Evolutionary conservation across 2,113 vertebrate genomes (phyloP), one percentile per base, ranked within the genome.

Genomic region (Alexandromys fortis): DNA sequence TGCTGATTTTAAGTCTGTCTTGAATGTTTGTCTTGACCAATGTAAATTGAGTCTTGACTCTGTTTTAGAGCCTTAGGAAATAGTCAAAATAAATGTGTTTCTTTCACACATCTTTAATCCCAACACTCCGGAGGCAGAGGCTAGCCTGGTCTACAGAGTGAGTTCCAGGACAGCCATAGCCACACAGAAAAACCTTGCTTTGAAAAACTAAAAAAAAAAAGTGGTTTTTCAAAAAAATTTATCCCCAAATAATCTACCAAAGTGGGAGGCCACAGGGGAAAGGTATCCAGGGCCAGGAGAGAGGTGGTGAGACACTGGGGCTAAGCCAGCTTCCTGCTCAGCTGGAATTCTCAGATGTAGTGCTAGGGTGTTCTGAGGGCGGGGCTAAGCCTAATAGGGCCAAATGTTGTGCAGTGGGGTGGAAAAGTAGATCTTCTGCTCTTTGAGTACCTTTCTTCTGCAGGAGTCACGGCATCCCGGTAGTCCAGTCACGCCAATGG

Each of bases 401-500:
- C 19, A 98, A 94, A 12, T 99, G 98, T 97, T 99, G 98, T 0
- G 98, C 98, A 99, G 99, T 24, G 97, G 98, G 33, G 99, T 99
- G 42, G 98, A 97, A 96, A 99, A 99, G 90, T 99, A 99, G 38
- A 98, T 96, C 95, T 95, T 99, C 92, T 99, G 99, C 91, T 99
- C 99, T 97, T 99, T 0, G 99, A 99, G 97, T 99, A 99, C 38
- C 97, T 98, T 83, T 99, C 99, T 83, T 99, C 99, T 79, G 98
- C 98, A 28, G 99, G 98, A 42, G 81, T 97, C 65, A 99, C 96
- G 8, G 98, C 98, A 96, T 99, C 98, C 89, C 99, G 98, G 98
- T 99, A 99, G 97, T 98, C 97, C 99, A 99, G n/a, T 99, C 99
- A 98, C 96, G 98, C 99, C 99, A 99, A 94, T 97, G 98, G 89